Percentiles rank a stretch among this genome's conserved stretches.
Conservation (phyloP, 2,797 vertebrate genomes). For the Enteromius afrohamiltoni region DNA sequence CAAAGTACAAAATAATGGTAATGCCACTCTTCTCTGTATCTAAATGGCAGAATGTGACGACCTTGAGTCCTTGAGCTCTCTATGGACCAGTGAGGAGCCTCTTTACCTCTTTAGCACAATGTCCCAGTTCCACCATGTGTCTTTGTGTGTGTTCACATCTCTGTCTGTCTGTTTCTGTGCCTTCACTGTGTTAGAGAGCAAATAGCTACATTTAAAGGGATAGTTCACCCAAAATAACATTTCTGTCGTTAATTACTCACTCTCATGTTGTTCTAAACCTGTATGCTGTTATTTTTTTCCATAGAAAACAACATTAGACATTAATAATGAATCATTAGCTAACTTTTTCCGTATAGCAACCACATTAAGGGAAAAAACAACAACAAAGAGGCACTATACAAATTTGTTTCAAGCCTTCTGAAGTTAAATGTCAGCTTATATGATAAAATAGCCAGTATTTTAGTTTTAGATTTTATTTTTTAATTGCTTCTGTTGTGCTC, state of each 20-base stretch:
- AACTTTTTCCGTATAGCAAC: not conserved
- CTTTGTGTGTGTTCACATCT: constrained; percentile 56
- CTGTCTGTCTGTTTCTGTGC: constrained; percentile 54
- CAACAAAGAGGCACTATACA: not conserved
- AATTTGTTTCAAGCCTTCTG: not conserved
- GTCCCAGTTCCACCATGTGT: constrained; percentile 56
- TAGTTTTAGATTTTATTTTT: too few relatives aligned
- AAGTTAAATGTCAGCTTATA: not conserved
- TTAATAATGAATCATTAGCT: not conserved
- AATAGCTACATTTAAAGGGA: constrained; percentile 41
- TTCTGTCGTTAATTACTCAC: constrained; percentile 7
- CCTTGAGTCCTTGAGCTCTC: constrained; percentile 40
- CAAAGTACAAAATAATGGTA: not conserved
- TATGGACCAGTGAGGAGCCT: constrained; percentile 58
- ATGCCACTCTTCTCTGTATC: not conserved
- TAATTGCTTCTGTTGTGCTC: not conserved
- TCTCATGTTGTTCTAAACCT: constrained; percentile 36
- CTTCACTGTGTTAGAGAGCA: constrained; percentile 49
- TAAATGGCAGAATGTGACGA: not conserved
- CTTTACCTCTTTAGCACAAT: constrained; percentile 48
- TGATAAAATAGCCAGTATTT: not conserved
- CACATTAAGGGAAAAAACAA: not conserved
- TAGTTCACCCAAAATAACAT: constrained; percentile 6
- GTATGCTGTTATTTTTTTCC: not conserved
- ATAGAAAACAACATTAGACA: not conserved